Percentiles rank a stretch among this genome's conserved stretches.
Evolutionary conservation across 2,888 invertebrate species (phyloP).

Genomic region (Cyrtodaria siliqua): DNA sequence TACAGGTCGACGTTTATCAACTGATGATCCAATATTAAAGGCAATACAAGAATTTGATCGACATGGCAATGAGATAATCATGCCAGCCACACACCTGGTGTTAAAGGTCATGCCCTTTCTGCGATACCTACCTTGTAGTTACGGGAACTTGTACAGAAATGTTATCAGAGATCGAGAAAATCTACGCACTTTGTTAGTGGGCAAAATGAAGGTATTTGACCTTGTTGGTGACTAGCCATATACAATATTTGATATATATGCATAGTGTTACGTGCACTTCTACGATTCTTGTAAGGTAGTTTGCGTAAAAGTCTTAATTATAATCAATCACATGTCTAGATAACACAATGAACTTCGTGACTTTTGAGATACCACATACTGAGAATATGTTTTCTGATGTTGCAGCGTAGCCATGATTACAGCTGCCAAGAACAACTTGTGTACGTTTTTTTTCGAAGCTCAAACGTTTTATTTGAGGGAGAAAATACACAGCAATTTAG

Average conservation of each 20-base stretch:
- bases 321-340: too few relatives aligned
- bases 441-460: too few relatives aligned
- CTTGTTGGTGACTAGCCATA: too few relatives aligned
- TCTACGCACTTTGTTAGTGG: constrained; percentile 32
- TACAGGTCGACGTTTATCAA: constrained; percentile 48
- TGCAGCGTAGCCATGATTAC: too few relatives aligned
- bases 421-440: too few relatives aligned
- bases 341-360: too few relatives aligned
- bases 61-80: constrained; percentile 65
- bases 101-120: constrained; percentile 66
- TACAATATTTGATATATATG: too few relatives aligned
- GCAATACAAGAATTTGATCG: constrained; percentile 59
- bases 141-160: constrained; percentile 60
- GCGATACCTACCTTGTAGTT: constrained; percentile 63
- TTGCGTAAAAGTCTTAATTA: not conserved
- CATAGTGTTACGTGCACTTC: too few relatives aligned
- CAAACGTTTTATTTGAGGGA: too few relatives aligned
- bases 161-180: constrained; percentile 35
- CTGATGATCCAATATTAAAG: constrained; percentile 46
- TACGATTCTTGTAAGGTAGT: not conserved
- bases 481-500: too few relatives aligned
- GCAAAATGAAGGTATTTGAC: constrained; percentile 54
- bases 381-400: too few relatives aligned
- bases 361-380: too few relatives aligned
- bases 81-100: constrained; percentile 60